Conservation (phyloP, 2,888 invertebrate genomes). For the Mythimna lalbum region DNA sequence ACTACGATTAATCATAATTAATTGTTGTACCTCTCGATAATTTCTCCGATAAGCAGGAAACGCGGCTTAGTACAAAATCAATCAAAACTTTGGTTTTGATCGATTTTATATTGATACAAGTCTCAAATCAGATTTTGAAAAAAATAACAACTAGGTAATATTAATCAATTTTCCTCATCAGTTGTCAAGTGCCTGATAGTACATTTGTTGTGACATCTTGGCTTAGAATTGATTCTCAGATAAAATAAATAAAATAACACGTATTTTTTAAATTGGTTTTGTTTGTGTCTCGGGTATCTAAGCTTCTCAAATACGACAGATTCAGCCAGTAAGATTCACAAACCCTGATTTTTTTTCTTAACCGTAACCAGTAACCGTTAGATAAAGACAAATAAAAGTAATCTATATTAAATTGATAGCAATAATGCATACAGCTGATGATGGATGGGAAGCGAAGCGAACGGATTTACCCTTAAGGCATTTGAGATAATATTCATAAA, state of each 20-base stretch:
- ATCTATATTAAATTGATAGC: slow-evolving; percentile 23
- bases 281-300: background rate
- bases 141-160: background rate
- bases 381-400: slow-evolving; percentile 21
- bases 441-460: slow-evolving; percentile 36
- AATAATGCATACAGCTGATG: slow-evolving; percentile 24
- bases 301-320: background rate
- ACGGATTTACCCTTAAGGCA: slow-evolving; percentile 3
- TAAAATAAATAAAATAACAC: background rate
- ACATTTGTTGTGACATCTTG: background rate
- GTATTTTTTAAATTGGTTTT: background rate
- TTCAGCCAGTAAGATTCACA: background rate
- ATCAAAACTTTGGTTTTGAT: background rate
- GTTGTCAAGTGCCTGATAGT: background rate
- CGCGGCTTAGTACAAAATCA: background rate
- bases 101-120: slow-evolving; percentile 4
- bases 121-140: background rate
- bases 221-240: background rate
- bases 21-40: background rate
- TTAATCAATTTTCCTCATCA: background rate
- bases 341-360: background rate
- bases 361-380: background rate
- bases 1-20: slow-evolving; percentile 8
- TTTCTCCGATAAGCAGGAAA: background rate
- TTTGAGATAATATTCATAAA: slow-evolving; percentile 42